Conservation (phyloP, 2,113 vertebrate genomes). For the Callipepla californica region DNA sequence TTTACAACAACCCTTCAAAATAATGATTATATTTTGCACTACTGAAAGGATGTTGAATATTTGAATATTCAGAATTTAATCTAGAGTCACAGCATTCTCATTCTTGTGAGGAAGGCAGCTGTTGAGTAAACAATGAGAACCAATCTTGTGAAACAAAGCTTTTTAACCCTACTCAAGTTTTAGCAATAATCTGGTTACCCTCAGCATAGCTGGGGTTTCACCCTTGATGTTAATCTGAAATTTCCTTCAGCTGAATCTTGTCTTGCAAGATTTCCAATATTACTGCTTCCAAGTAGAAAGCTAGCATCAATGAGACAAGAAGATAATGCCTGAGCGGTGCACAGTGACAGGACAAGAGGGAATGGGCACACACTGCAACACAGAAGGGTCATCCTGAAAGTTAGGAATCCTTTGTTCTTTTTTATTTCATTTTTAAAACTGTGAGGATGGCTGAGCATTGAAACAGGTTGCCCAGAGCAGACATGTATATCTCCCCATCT, state of each 20-base stretch:
- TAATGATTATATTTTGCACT: not conserved
- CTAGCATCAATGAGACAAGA: not conserved
- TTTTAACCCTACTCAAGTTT: not conserved
- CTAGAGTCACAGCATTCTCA: not conserved
- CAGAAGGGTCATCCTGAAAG: not conserved
- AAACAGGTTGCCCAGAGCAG: not conserved
- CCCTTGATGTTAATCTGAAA: not conserved
- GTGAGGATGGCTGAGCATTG: not conserved
- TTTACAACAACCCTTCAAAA: not conserved
- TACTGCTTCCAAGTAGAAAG: not conserved
- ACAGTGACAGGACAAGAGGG: not conserved
- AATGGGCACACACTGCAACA: not conserved
- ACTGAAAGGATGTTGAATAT: not conserved
- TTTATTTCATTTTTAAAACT: not conserved
- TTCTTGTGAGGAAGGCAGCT: not conserved
- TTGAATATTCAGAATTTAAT: not conserved
- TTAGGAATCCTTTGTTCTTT: not conserved
- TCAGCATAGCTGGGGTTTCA: not conserved
- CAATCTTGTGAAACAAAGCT: not conserved
- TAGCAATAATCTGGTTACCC: not conserved
- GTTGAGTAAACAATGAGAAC: not conserved
- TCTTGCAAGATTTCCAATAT: not conserved
- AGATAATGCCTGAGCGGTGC: not conserved
- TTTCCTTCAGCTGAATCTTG: not conserved
- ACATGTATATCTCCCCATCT: not conserved